These are phyloP conservation scores for Nomada fucata DNA, from an alignment of 2,888 invertebrate genomes.

Conservation along the genomic window DNA sequence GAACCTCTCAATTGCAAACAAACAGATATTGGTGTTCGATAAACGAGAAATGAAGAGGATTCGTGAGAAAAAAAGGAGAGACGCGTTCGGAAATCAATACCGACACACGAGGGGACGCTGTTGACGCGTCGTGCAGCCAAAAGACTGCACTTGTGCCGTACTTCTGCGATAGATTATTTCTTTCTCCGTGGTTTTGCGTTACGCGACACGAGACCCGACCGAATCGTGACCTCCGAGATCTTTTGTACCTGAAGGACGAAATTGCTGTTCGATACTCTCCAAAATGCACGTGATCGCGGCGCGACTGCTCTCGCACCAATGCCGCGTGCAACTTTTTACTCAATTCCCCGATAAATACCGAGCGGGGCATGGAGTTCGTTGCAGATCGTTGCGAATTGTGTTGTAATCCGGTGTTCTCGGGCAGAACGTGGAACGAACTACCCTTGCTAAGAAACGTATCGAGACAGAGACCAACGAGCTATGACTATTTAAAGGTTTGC, in stretches of 20 bases:
- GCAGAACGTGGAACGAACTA: no score
- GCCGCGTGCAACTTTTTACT: not conserved
- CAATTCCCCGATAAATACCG: not conserved
- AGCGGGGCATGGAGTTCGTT: not conserved
- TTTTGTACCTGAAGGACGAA: not conserved
- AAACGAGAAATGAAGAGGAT: slow-evolving; percentile 35
- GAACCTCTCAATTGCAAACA: slow-evolving; percentile 31
- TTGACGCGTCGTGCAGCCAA: not conserved
- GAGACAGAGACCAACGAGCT: no score
- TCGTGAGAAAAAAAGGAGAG: not conserved
- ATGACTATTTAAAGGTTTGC: no score
- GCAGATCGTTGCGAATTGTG: slow-evolving; percentile 28
- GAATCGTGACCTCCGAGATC: no score
- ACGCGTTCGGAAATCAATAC: slow-evolving; percentile 40
- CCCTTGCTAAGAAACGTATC: no score
- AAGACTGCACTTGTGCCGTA: not conserved
- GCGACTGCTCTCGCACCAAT: not conserved
- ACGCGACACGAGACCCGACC: no score
- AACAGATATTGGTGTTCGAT: slow-evolving; percentile 50
- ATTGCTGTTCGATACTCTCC: not conserved
- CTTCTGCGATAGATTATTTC: not conserved
- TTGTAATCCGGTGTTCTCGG: not conserved
- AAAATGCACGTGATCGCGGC: not conserved
- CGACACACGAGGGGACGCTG: not conserved
- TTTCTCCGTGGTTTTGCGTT: not conserved